Evolutionary conservation across 2,113 vertebrate species (phyloP), one percentile per base, ranked within the genome.

Genomic region (Falcunculus frontatus): DNA sequence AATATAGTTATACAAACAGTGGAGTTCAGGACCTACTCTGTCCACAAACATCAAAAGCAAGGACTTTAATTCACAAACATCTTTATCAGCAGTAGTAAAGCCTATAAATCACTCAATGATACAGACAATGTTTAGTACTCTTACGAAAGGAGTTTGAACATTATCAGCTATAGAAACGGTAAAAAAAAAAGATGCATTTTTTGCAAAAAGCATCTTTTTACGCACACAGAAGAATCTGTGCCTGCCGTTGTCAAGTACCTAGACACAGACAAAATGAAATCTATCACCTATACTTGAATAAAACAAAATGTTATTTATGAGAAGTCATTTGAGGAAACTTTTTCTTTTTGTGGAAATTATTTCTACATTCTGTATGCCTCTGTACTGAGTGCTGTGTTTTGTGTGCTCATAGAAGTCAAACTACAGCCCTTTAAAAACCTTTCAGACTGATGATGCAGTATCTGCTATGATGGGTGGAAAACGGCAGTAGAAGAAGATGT

Each of bases 1-100:
- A 97, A 91, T 73, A 27, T 69, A 89, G 62, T 87, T 88, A 73
- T 79, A 47, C 67, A 96, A 96, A 90, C 69, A 92, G 15, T 30
- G n/a, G 81, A 67, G 42, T 92, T 95, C 86, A 89, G 78, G 56
- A 84, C 50, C 59, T 68, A 63, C 13, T 78, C 52, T 88, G 60
- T 68, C 87, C 89, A 87, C 20, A 84, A 89, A 90, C 50, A 83
- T 74, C 84, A 70, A 87, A 94, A 93, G 47, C 33, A 87, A 88
- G 47, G 37, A 62, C 59, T 95, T 94, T 74, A 78, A 93, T 83
- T 89, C 63, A 65, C n/a, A 90, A 91, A 72, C 27, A 57, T 69
- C 44, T 83, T 92, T 90, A 69, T 87, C 82, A 95, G 91, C 25
- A 87, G 4, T 49, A 29, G 6, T n/a, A 49, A 96, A 91, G 15